Conservation (phyloP, 37 sponge, comb jelly and placozoan species). For the Aplysina aerophoba region DNA sequence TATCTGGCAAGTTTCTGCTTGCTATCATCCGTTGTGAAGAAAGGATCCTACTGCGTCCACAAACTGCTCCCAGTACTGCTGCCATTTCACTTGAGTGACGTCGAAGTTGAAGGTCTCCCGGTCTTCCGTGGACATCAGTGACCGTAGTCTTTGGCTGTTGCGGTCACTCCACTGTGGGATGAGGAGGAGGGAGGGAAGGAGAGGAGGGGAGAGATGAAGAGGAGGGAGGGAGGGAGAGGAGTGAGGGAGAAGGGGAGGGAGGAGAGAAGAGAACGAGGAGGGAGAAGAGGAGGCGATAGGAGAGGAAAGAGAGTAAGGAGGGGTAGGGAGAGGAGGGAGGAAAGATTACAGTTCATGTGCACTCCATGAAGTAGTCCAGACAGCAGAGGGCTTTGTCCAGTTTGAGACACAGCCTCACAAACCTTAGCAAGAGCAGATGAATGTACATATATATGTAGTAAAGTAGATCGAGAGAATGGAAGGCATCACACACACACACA, state of each 20-base stretch:
- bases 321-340: no score
- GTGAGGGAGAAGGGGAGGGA: conserved; percentile 16
- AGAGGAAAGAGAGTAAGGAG: no score
- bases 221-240: conserved; percentile 9
- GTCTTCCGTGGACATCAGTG: conserved; percentile 67
- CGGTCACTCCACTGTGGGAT: conserved; percentile 58
- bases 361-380: conserved; percentile 57
- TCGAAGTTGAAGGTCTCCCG: conserved; percentile 70
- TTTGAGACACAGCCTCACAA: conserved; percentile 53
- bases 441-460: no score
- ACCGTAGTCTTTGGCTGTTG: conserved; percentile 58
- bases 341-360: conserved; percentile 34
- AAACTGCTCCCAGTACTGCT: conserved; percentile 51
- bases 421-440: conserved; percentile 13
- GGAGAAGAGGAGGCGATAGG: not conserved
- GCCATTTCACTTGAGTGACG: conserved; percentile 61
- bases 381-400: conserved; percentile 45
- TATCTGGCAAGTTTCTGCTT: conserved; percentile 57
- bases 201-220: no score
- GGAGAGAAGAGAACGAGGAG: not conserved
- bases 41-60: conserved; percentile 71
- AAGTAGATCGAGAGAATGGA: no score
- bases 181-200: not conserved
- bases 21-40: conserved; percentile 66
- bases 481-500: no score